Conservation (phyloP, 1,140 invertebrate genomes). For the Aporrectodea caliginosa region DNA sequence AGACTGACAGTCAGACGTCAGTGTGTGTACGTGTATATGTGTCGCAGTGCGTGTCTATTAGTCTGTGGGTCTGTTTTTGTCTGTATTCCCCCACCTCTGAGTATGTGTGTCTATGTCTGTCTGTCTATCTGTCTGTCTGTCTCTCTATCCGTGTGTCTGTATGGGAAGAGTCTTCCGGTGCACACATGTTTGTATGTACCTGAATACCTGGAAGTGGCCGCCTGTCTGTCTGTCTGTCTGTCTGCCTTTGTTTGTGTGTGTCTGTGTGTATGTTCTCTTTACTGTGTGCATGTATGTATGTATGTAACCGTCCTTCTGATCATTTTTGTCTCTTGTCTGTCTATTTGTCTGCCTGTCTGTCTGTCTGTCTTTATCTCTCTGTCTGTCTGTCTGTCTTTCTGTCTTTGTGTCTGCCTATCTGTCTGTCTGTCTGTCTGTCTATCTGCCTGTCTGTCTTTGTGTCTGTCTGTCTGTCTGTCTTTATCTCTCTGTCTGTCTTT, state of each 20-base stretch:
- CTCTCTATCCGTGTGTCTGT: neutral
- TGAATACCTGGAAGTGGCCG: too few relatives aligned
- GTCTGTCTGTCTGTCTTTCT: neutral
- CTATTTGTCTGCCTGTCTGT: neutral
- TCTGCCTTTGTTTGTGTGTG: too few relatives aligned
- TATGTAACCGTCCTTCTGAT: neutral
- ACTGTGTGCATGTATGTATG: neutral
- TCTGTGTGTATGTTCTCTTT: neutral
- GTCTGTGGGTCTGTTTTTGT: too few relatives aligned
- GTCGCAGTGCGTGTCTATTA: too few relatives aligned
- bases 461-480: conserved; percentile 1
- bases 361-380: neutral
- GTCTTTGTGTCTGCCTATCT: too few relatives aligned
- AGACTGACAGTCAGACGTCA: too few relatives aligned
- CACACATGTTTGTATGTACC: too few relatives aligned
- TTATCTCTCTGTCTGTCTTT: neutral
- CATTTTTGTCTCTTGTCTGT: neutral
- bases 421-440: too few relatives aligned
- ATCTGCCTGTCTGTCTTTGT: too few relatives aligned
- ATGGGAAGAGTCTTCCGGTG: too few relatives aligned
- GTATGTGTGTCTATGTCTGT: neutral
- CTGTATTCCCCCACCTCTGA: neutral
- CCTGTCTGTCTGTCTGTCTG: too few relatives aligned
- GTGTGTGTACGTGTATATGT: too few relatives aligned
- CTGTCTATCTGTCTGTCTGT: neutral